Evolutionary conservation across 53 echinoderm and acorn worm species (phyloP).

Genomic region (Mesocentrotus franciscanus): DNA sequence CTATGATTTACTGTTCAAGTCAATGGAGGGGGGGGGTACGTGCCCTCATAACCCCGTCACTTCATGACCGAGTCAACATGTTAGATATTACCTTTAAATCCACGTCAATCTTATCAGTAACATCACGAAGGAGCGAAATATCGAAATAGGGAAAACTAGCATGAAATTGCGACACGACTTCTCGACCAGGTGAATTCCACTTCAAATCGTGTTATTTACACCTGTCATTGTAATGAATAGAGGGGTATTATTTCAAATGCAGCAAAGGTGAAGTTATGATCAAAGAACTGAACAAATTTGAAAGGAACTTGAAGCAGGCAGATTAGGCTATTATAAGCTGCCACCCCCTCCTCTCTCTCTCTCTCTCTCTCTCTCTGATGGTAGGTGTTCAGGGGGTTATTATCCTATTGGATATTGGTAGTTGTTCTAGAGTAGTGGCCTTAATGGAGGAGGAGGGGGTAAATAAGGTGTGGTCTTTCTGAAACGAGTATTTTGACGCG

Average conservation of each 20-base stretch:
- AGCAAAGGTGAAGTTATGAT: neutral
- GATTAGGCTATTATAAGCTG: neutral
- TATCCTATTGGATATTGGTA: too few relatives aligned
- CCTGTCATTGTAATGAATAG: neutral
- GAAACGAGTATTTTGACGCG: too few relatives aligned
- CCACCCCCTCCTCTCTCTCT: neutral
- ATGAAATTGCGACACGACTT: neutral
- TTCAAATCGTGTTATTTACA: constrained; percentile 15
- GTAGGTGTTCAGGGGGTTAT: too few relatives aligned
- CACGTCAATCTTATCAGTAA: neutral
- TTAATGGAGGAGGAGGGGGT: too few relatives aligned
- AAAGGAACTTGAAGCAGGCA: neutral
- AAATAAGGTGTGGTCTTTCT: too few relatives aligned
- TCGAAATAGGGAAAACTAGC: neutral
- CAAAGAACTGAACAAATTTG: neutral
- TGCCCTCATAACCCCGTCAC: neutral
- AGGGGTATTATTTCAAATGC: neutral
- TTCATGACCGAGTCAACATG: too few relatives aligned
- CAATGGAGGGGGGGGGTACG: too few relatives aligned
- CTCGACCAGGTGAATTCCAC: neutral
- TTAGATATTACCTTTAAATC: neutral
- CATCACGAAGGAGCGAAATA: neutral
- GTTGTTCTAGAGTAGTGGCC: too few relatives aligned
- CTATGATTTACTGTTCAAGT: too few relatives aligned
- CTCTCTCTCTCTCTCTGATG: too few relatives aligned